Evolutionary conservation across 2,888 invertebrate genomes (phyloP).

Genomic region (Mesorhabditis belari): DNA sequence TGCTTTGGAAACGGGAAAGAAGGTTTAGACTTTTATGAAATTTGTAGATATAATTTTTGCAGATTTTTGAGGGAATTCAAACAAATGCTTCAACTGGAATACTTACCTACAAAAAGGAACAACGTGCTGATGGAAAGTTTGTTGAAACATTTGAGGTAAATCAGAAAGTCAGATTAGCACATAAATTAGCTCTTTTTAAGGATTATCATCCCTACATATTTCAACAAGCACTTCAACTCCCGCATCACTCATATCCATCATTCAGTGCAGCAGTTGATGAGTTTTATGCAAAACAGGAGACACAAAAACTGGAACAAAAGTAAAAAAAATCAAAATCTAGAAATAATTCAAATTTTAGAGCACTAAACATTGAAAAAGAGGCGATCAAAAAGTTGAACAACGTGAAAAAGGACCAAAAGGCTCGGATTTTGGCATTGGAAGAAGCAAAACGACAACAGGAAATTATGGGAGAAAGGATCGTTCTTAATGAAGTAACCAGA

Average conservation of each 20-base stretch:
- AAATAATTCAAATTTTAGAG: slow-evolving; percentile 58
- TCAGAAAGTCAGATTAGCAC: too few relatives aligned
- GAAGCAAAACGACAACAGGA: slow-evolving; percentile 69
- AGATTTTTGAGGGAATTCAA: slow-evolving; percentile 62
- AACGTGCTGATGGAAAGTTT: slow-evolving; percentile 47
- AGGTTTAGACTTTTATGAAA: background rate
- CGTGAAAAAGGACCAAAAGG: slow-evolving; percentile 84
- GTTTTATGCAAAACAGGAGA: slow-evolving; percentile 73
- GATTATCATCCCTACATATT: slow-evolving; percentile 89
- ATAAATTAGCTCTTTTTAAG: too few relatives aligned
- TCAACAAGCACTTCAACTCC: slow-evolving; percentile 59
- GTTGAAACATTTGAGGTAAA: slow-evolving; percentile 14
- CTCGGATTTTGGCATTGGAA: slow-evolving; percentile 53
- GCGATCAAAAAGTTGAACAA: slow-evolving; percentile 91
- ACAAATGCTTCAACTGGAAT: slow-evolving; percentile 67
- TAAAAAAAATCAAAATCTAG: background rate
- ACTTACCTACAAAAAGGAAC: slow-evolving; percentile 63
- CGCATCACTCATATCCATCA: slow-evolving; percentile 30
- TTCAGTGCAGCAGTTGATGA: slow-evolving; percentile 75
- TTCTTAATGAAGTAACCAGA: slow-evolving; percentile 67
- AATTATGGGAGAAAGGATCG: slow-evolving; percentile 79
- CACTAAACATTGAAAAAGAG: slow-evolving; percentile 71
- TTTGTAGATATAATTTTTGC: background rate
- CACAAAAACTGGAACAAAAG: slow-evolving; percentile 15
- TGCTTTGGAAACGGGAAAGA: background rate